These are phyloP conservation scores for Sceliomorpha sp. DNA, from an alignment of 2,888 invertebrate genomes.

Conservation along the genomic window DNA sequence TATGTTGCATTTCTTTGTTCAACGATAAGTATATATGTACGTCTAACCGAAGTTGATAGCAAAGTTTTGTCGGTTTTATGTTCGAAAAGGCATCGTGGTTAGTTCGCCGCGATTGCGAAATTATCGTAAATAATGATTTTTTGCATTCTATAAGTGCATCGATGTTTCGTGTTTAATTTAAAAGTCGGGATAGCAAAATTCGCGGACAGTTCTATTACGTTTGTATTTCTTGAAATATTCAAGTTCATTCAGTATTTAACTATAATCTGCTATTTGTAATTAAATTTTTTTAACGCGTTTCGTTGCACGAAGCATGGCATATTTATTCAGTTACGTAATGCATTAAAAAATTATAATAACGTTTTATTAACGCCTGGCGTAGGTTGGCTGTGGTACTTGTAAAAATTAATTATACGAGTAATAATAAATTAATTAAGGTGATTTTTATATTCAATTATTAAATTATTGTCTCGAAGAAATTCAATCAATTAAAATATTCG, in stretches of 20 bases:
- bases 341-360: slow-evolving; percentile 24
- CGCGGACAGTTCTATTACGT: too few species aligned
- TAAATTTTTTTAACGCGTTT: slow-evolving; percentile 17
- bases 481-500: too few species aligned
- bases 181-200: too few species aligned
- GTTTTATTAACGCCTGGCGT: slow-evolving; percentile 19
- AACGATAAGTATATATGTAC: slow-evolving; percentile 43
- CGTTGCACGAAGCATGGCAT: slow-evolving; percentile 26
- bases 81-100: slow-evolving; percentile 32
- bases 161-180: too few species aligned
- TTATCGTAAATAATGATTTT: too few species aligned
- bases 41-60: slow-evolving; percentile 32
- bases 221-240: too few species aligned
- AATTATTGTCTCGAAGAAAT: too few species aligned
- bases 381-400: slow-evolving; percentile 29
- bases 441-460: too few species aligned
- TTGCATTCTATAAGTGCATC: too few species aligned
- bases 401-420: slow-evolving; percentile 43
- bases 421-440: slow-evolving; percentile 45
- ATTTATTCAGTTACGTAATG: slow-evolving; percentile 26
- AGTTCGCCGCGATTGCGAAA: slow-evolving; percentile 1
- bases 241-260: slow-evolving; percentile 25
- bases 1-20: slow-evolving; percentile 46
- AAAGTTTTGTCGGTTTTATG: too few species aligned
- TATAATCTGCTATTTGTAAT: too few species aligned